These are phyloP conservation scores for Thalassophryne amazonica DNA, from an alignment of 2,797 vertebrate genomes.

Conservation along the genomic window DNA sequence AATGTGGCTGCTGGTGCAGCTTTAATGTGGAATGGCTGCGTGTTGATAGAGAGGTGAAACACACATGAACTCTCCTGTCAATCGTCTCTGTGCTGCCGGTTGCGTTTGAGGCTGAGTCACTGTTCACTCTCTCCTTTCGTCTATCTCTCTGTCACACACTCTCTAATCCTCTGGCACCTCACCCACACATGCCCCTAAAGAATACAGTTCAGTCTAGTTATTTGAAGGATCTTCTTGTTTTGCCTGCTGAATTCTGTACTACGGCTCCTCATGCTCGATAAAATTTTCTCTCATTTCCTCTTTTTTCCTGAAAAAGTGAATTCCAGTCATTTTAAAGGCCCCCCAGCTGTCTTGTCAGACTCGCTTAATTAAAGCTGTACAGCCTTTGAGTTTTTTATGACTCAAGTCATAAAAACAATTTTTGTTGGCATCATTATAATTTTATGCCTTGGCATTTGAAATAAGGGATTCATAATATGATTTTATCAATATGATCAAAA, in stretches of 20 bases:
- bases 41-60: constrained; percentile 42
- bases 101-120: constrained; percentile 20
- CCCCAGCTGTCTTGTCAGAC: constrained; percentile 11
- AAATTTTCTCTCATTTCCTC: constrained; percentile 19
- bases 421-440: no score
- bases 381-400: no score
- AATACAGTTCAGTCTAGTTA: constrained; percentile 46
- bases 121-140: constrained; percentile 21
- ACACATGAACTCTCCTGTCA: constrained; percentile 41
- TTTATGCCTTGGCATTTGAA: no score
- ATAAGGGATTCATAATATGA: no score
- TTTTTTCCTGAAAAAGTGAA: constrained; percentile 13
- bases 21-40: constrained; percentile 17
- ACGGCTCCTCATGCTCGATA: constrained; percentile 8
- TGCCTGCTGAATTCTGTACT: constrained; percentile 1
- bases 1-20: constrained; percentile 16
- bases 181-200: constrained; percentile 54
- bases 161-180: constrained; percentile 55
- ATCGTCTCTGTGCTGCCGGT: constrained; percentile 33
- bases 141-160: constrained; percentile 35
- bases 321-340: constrained; percentile 24
- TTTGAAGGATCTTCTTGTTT: constrained; percentile 43
- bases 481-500: no score
- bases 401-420: no score
- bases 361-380: no score